phyloP scores from a whole-genome alignment of 2,888 invertebrate genomes.

The Alitta virens region DNA sequence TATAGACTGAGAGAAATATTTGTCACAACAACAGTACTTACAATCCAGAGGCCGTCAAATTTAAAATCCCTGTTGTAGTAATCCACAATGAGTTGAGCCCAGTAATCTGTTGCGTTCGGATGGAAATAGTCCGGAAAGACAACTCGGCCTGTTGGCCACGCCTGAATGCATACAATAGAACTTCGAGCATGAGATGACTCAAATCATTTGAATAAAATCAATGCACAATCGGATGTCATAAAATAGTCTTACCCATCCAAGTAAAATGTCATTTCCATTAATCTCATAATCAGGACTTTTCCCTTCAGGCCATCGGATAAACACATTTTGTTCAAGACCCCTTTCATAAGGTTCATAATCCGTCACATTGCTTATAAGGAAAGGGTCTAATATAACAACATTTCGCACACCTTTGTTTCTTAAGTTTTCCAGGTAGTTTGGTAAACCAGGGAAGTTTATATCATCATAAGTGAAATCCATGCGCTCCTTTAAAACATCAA shows the following conservation, averaged over 20 bases:
- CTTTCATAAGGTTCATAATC: slow-evolving; percentile 44
- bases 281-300: slow-evolving; percentile 17
- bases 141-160: slow-evolving; percentile 45
- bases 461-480: slow-evolving; percentile 48
- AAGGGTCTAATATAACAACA: slow-evolving; percentile 17
- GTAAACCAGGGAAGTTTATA: slow-evolving; percentile 38
- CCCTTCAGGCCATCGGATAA: slow-evolving; percentile 45
- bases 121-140: slow-evolving; percentile 53
- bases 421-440: slow-evolving; percentile 40
- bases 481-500: slow-evolving; percentile 49
- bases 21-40: slow-evolving; percentile 34
- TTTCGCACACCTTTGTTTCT: slow-evolving; percentile 9
- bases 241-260: slow-evolving; percentile 7
- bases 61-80: slow-evolving; percentile 30
- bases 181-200: not conserved
- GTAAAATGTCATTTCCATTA: not conserved
- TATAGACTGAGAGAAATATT: no score
- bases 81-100: slow-evolving; percentile 42
- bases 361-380: slow-evolving; percentile 21
- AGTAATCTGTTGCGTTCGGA: slow-evolving; percentile 34
- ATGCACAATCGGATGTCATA: no score
- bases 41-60: slow-evolving; percentile 56
- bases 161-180: slow-evolving; percentile 1
- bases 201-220: not conserved
- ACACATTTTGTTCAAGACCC: slow-evolving; percentile 37